phyloP scores from a whole-genome alignment of 1,140 invertebrate genomes.

The Calephelis virginiensis region DNA sequence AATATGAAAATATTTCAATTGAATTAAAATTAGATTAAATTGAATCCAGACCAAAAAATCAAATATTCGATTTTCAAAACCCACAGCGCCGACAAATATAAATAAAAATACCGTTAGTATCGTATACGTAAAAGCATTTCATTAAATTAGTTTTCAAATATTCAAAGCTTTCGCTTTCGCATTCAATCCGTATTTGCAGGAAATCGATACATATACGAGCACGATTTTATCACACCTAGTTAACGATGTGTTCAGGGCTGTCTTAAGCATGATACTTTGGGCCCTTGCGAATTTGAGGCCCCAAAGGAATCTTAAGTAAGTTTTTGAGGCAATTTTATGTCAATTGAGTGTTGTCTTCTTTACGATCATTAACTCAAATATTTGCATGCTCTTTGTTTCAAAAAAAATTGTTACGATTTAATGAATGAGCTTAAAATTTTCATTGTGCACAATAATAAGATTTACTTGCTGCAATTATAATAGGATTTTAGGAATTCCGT shows the following conservation, averaged over 20 bases:
- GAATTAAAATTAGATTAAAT: constrained; percentile 8
- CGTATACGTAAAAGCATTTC: constrained; percentile 15
- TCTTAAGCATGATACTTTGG: too few species aligned
- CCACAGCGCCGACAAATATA: constrained; percentile 6
- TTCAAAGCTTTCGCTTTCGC: constrained; percentile 17
- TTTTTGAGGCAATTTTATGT: too few species aligned
- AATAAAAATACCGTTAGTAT: constrained; percentile 8
- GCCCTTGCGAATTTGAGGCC: too few species aligned
- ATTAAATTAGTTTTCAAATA: constrained; percentile 21
- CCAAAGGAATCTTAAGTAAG: too few species aligned
- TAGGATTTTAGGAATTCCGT: too few species aligned
- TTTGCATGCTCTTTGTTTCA: too few species aligned
- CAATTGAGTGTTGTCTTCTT: too few species aligned
- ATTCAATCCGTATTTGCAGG: constrained; percentile 1
- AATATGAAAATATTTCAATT: not conserved
- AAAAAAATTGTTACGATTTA: too few species aligned
- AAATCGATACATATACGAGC: not conserved
- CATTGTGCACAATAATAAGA: too few species aligned
- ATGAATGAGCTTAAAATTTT: too few species aligned
- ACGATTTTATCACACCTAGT: not conserved
- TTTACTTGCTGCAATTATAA: too few species aligned
- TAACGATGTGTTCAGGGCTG: not conserved
- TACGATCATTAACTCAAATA: too few species aligned
- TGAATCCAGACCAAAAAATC: constrained; percentile 1
- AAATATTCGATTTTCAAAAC: constrained; percentile 6